A percentile compares a stretch with the other conserved stretches of the same genome.
phyloP scores from a whole-genome alignment of 2,888 invertebrate genomes.

The Craniophora ligustri region DNA sequence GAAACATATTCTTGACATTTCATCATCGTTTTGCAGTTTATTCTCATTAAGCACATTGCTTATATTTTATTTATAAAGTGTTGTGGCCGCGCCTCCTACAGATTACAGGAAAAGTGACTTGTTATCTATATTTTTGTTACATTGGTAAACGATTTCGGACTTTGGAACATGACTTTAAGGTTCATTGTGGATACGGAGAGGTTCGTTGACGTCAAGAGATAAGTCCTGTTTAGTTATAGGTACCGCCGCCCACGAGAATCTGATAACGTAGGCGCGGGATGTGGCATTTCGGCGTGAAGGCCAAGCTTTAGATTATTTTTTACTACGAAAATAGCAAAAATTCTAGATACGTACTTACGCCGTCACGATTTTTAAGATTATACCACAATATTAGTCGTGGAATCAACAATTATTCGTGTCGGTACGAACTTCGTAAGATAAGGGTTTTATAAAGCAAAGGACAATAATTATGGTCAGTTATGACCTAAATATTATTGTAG shows the following conservation, averaged over 20 bases:
- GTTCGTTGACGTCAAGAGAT: constrained; percentile 28
- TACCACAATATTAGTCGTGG: too few species aligned
- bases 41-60: constrained; percentile 15
- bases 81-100: constrained; percentile 51
- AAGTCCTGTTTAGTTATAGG: constrained; percentile 12
- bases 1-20: background rate
- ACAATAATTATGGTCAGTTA: too few species aligned
- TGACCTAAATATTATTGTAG: too few species aligned
- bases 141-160: constrained; percentile 16
- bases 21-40: constrained; percentile 5
- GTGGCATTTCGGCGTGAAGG: constrained; percentile 18
- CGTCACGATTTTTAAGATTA: too few species aligned
- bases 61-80: constrained; percentile 44
- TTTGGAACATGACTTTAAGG: constrained; percentile 5
- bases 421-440: too few species aligned
- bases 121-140: constrained; percentile 21
- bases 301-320: background rate
- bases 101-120: constrained; percentile 25
- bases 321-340: background rate
- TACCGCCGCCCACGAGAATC: constrained; percentile 18
- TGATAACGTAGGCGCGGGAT: constrained; percentile 13
- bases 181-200: constrained; percentile 16
- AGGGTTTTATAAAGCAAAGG: too few species aligned
- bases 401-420: too few species aligned
- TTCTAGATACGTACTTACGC: background rate